Conservation (phyloP, 2,797 vertebrate species). For the Neoniphon sammara region DNA sequence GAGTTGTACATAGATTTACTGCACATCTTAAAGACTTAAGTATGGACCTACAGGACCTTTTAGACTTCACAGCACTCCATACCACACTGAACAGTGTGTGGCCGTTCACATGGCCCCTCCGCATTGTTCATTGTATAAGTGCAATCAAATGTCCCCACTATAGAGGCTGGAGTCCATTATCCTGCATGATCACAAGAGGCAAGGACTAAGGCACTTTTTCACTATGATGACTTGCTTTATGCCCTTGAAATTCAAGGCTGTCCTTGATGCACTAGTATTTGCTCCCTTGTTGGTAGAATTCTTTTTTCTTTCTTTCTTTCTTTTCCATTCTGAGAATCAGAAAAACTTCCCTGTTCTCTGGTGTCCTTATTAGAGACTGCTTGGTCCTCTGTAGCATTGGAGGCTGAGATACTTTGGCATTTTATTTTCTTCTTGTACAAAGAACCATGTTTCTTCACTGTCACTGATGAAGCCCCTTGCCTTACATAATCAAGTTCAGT, state of each 20-base stretch:
- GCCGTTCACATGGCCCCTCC: conserved; percentile 32
- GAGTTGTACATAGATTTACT: no score
- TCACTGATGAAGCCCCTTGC: no score
- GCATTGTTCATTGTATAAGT: conserved; percentile 8
- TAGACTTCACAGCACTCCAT: no score
- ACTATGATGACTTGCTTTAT: conserved; percentile 23
- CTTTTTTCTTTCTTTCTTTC: conserved; percentile 23
- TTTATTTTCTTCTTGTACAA: conserved; percentile 53
- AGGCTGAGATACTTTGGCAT: conserved; percentile 42
- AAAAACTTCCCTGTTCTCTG: conserved; percentile 49
- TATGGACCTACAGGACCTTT: no score
- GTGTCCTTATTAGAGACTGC: conserved; percentile 53
- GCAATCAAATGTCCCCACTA: conserved; percentile 37
- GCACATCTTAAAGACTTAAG: no score
- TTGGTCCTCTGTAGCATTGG: conserved; percentile 38
- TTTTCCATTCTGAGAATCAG: background rate
- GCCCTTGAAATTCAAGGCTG: conserved; percentile 42
- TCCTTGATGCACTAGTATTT: conserved; percentile 49
- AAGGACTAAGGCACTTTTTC: conserved; percentile 33
- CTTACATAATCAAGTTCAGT: conserved; percentile 23
- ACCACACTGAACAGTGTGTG: no score
- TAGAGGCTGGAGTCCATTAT: conserved; percentile 50
- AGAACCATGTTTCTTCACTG: conserved; percentile 6
- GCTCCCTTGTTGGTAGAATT: conserved; percentile 29
- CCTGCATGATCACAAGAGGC: conserved; percentile 53